Evolutionary conservation across 2,797 vertebrate genomes (phyloP), one percentile per base, ranked within the genome.

Genomic region (Poeciliopsis infans): DNA sequence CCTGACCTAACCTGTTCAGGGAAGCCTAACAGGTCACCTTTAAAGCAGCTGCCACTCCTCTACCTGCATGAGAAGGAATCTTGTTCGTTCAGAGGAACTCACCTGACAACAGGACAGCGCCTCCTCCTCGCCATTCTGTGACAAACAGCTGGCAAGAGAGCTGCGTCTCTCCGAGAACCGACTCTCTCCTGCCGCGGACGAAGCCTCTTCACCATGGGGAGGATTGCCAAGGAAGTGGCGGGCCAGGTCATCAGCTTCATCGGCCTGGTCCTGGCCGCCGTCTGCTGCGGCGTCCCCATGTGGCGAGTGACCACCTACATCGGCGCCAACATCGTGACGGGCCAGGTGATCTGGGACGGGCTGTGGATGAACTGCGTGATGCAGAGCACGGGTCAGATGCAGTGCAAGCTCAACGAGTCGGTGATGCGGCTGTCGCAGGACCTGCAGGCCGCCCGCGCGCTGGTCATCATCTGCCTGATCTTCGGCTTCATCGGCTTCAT

Each of bases 371-470:
- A 94, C 83, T 96, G 96, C 6, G 88, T 96, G 45, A 96, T 95
- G 94, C 96, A 96, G 93, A 93, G 92, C 79, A 96, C 96, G 0
- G 96, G 96, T 0, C 96, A 96, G 91, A 96, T 96, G 96, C 96
- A 96, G 89, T 96, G 96, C 78, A 92, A 46, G 45, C 83, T 96
- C 53, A 91, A 94, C 3, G 88, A 93, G 0, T 95, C 95, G 0
- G 16, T 96, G 36, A 75, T 96, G 94, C 81, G 1, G 3, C 72
- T 96, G 79, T 70, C 90, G 0, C 77, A 68, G 7, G 96, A 96
- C 61, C 91, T 96, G 47, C 96, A 96, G 77, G 92, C 94, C 0
- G 94, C 93, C 10, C 89, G 91, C 1, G 96, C 95, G 0, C 90
- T 96, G 72, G 92, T 91, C 77, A 80, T 96, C 91, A 87, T 96